Base-by-base conservation (phyloP, 2,113 vertebrate species). In the Acanthochromis polyacanthus region DNA sequence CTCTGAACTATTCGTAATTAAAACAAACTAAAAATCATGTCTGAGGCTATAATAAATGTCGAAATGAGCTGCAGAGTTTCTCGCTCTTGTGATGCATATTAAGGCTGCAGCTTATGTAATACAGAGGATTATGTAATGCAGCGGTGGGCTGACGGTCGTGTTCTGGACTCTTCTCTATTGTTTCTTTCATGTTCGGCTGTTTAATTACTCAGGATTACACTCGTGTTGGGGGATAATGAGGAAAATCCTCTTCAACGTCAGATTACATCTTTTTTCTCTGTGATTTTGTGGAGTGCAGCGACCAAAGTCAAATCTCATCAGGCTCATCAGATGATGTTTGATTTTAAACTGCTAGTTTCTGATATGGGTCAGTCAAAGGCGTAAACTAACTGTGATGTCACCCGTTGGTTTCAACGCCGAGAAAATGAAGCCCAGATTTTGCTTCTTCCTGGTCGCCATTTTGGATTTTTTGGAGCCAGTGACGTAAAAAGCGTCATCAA, bases 31-130 rank as follows among this genome's bases (percentile, higher is more conserved):
- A 36, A 36, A 36, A 36, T 36, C 32, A 36, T 36, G 32, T 36
- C 32, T 36, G 7, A 36, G 32, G 2, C 32, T 36, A 8, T 9
- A 36, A 36, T 36, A 36, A 36, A 1, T 51, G 19, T 46, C 16
- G 52, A 55, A 15, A 25, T 28, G 23, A 66, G 63, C 61, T 50
- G 23, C 22, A 36, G 32, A 36, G 32, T 36, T 36, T 36, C 58
- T 40, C 58, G 32, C 6, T 36, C 32, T 36, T 36, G 69, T 36
- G n/a, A 14, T 2, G 64, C 68, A 59, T 70, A 19, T 73, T 64
- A 64, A 46, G 57, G 36, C 48, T 7, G 5, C 3, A 17, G 28
- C 3, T 87, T 84, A 81, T 71, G 4, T 87, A 81, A 87, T 17
- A 3, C 11, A 1, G 28, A 51, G 65, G 64, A 43, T 83, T 70